Evolutionary conservation across 2,888 invertebrate species (phyloP).

Genomic region (Nephrocerus scutellatus): DNA sequence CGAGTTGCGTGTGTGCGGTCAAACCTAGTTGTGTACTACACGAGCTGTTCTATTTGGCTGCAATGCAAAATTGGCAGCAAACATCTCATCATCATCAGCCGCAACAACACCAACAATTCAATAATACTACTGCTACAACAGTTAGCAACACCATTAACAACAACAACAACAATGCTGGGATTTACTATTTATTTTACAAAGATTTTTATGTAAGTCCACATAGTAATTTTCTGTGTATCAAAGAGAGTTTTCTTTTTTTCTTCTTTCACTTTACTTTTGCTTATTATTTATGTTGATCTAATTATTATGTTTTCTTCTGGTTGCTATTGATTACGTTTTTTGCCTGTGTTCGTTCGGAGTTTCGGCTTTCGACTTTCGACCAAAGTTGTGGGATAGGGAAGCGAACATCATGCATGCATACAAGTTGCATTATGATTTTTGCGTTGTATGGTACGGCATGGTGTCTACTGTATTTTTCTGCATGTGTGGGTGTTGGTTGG

Average conservation of each 20-base stretch:
- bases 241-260: constrained; percentile 4
- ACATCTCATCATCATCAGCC: constrained; percentile 34
- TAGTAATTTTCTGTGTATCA: not conserved
- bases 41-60: too few species aligned
- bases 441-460: too few species aligned
- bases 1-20: too few species aligned
- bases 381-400: too few species aligned
- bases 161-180: constrained; percentile 30
- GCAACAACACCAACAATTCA: constrained; percentile 24
- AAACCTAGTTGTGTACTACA: too few species aligned
- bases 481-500: too few species aligned
- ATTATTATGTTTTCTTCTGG: not conserved
- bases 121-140: constrained; percentile 9
- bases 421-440: too few species aligned
- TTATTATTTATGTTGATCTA: constrained; percentile 9
- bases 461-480: too few species aligned
- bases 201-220: constrained; percentile 41
- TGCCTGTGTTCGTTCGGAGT: constrained; percentile 1
- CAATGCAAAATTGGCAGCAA: constrained; percentile 43
- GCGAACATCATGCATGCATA: too few species aligned
- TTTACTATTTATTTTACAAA: constrained; percentile 44
- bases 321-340: constrained; percentile 2
- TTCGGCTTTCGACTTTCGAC: too few species aligned
- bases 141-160: constrained; percentile 22
- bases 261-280: not conserved